Evolutionary conservation across 2,113 vertebrate genomes (phyloP).

Genomic region (Taurulus bubalis): DNA sequence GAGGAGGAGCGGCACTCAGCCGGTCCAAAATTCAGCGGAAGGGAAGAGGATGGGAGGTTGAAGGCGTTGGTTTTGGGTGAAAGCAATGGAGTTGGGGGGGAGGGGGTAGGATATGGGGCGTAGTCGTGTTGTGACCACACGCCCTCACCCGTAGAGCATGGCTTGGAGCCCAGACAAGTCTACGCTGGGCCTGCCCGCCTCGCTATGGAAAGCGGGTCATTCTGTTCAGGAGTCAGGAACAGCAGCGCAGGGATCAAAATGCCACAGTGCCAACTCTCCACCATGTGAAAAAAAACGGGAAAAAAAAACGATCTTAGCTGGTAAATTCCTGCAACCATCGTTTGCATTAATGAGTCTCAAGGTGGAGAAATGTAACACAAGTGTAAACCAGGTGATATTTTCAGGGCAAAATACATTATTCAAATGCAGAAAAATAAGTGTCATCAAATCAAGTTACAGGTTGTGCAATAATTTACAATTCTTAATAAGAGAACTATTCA

Average conservation of each 20-base stretch:
- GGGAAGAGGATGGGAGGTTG: slow-evolving; percentile 32
- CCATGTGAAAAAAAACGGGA: slow-evolving; percentile 44
- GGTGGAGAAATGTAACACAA: slow-evolving; percentile 14
- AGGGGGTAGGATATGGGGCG: slow-evolving; percentile 6
- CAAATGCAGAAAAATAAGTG: not conserved
- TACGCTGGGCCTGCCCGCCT: slow-evolving; percentile 55
- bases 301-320: slow-evolving; percentile 63
- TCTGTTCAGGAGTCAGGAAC: slow-evolving; percentile 73
- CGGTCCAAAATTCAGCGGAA: slow-evolving; percentile 26
- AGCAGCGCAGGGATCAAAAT: slow-evolving; percentile 54
- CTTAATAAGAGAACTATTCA: not conserved
- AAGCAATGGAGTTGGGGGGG: not conserved
- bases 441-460: not conserved
- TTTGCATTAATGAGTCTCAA: slow-evolving; percentile 51
- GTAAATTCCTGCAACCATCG: slow-evolving; percentile 35
- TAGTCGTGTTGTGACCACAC: slow-evolving; percentile 68
- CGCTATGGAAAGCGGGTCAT: slow-evolving; percentile 52
- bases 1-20: slow-evolving; percentile 4
- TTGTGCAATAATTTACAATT: not conserved
- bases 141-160: slow-evolving; percentile 74
- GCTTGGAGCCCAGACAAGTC: slow-evolving; percentile 74
- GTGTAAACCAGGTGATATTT: slow-evolving; percentile 13
- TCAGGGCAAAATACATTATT: not conserved
- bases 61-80: slow-evolving; percentile 27
- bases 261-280: slow-evolving; percentile 67